Evolutionary conservation across 2,113 vertebrate genomes (phyloP).

Genomic region (Calypte anna): DNA sequence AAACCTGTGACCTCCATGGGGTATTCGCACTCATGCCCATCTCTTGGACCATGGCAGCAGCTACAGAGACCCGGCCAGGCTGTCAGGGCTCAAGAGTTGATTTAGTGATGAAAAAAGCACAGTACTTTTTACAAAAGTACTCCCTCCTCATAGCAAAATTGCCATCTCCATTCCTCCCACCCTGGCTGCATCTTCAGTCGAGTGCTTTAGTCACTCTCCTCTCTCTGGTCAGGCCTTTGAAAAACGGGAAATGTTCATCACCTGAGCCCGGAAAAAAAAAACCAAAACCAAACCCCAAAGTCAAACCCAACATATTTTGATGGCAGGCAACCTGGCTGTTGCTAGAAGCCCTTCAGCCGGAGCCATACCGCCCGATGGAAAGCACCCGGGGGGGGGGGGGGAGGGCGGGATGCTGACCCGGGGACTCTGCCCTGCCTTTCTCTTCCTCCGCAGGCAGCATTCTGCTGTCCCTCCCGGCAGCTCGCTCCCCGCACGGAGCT

Average conservation of each 20-base stretch:
- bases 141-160: neutral
- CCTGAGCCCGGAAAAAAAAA: neutral
- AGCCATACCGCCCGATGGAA: neutral
- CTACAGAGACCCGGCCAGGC: neutral
- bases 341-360: neutral
- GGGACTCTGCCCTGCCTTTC: neutral
- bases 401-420: neutral
- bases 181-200: fast-evolving
- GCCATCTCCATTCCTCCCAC: fast-evolving
- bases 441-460: neutral
- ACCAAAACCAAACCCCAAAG: neutral
- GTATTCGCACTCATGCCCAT: neutral
- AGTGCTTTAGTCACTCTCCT: fast-evolving
- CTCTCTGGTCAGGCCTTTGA: neutral
- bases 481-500: neutral
- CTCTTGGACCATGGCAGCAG: neutral
- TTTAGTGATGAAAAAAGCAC: neutral
- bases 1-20: fast-evolving
- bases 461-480: fast-evolving
- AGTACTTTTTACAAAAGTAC: neutral
- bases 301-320: neutral
- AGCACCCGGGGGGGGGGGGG: neutral
- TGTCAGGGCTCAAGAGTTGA: fast-evolving
- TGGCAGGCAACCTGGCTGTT: neutral
- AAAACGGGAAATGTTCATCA: neutral